phyloP scores from a whole-genome alignment of 2,888 invertebrate genomes.

The Melinopterus prodromus region DNA sequence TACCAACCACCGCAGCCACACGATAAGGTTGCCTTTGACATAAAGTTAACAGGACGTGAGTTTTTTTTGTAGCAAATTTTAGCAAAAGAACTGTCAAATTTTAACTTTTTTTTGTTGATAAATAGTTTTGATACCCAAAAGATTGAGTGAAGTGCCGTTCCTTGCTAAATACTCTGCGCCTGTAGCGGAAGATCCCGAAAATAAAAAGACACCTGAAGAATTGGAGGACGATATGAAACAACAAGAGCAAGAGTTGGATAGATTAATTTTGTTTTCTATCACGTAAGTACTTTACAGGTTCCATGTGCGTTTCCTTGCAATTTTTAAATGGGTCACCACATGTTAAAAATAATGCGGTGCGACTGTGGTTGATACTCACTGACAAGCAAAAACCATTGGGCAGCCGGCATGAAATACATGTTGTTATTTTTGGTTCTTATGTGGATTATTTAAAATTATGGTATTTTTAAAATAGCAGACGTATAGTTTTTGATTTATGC shows the following conservation, averaged over 20 bases:
- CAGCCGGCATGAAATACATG: too few species aligned
- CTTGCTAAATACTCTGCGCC: constrained; percentile 75
- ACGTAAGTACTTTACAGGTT: too few species aligned
- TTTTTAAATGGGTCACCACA: too few species aligned
- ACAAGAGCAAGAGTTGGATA: constrained; percentile 77
- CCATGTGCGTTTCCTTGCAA: too few species aligned
- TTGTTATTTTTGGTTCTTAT: too few species aligned
- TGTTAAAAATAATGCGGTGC: too few species aligned
- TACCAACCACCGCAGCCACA: constrained; percentile 82
- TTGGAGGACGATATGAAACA: constrained; percentile 81
- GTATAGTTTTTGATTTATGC: too few species aligned
- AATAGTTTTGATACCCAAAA: constrained; percentile 68
- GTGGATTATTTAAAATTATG: too few species aligned
- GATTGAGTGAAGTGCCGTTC: constrained; percentile 68
- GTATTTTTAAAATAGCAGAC: too few species aligned
- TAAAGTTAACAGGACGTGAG: constrained; percentile 67
- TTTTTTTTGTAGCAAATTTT: constrained; percentile 37
- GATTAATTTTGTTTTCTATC: constrained; percentile 73
- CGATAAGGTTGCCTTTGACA: constrained; percentile 61
- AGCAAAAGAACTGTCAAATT: not conserved
- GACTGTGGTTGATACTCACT: too few species aligned
- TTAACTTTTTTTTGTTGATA: not conserved
- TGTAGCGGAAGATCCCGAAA: constrained; percentile 70
- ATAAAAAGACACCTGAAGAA: constrained; percentile 78
- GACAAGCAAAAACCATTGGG: too few species aligned